These are phyloP conservation scores for Conomelus anceps DNA, from an alignment of 2,888 invertebrate genomes.

Conservation along the genomic window DNA sequence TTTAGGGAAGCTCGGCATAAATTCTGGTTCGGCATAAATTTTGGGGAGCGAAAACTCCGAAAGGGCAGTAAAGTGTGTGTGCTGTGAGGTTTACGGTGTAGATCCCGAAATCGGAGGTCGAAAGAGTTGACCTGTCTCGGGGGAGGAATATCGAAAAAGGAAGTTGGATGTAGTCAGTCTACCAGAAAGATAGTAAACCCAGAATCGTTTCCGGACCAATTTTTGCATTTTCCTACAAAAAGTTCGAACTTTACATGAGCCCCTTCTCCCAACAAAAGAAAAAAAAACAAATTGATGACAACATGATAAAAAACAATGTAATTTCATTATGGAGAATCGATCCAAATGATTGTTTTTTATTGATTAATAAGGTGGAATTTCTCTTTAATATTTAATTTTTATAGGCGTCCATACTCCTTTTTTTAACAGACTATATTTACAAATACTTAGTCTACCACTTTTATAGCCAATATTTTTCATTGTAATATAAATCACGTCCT, in stretches of 20 bases:
- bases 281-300: not conserved
- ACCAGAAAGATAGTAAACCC: not conserved
- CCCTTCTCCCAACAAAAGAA: too few relatives aligned
- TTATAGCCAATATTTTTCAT: too few relatives aligned
- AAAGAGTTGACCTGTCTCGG: not conserved
- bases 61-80: not conserved
- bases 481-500: too few relatives aligned
- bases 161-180: not conserved
- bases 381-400: too few relatives aligned
- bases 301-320: too few relatives aligned
- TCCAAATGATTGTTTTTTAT: too few relatives aligned
- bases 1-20: not conserved
- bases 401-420: too few relatives aligned
- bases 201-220: not conserved
- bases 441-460: too few relatives aligned
- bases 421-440: too few relatives aligned
- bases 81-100: not conserved
- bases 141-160: not conserved
- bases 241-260: not conserved
- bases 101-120: not conserved
- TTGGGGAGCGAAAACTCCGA: not conserved
- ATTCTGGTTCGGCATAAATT: not conserved
- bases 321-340: too few relatives aligned
- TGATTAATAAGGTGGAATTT: too few relatives aligned
- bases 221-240: not conserved